Evolutionary conservation across 2,888 invertebrate species (phyloP), one percentile per base, ranked within the genome.

Genomic region (Tinea semifulvella): DNA sequence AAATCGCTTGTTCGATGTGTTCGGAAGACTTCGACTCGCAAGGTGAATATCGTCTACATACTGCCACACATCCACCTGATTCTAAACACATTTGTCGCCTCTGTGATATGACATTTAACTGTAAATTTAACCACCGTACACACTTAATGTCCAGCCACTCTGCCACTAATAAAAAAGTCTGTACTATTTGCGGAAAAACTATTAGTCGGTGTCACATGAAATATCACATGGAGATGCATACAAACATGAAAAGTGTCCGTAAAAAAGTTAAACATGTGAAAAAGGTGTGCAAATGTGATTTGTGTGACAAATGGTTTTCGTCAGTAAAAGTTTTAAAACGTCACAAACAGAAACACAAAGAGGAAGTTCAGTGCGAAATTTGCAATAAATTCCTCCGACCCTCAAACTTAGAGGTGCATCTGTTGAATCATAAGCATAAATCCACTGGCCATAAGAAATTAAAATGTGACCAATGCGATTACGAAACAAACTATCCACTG

Each of bases 401-500:
- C 2, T 2, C 14, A n/a, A 14, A 13, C 20, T n/a, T 48, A 27
- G 56, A 56, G n/a, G 18, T 57, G 16, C 61, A 64, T 50, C 40
- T 61, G 3, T 57, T 57, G 50, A 55, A 49, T 17, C 64, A 62
- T 40, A 50, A 17, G 5, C 2, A 22, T 52, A 45, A 43, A 36
- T 1, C 42, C 49, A 14, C 31, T 49, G 2, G 60, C 50, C 47
- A 50, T 48, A n/a, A 52, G 53, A 44, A 46, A 51, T 3, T 13
- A 52, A 36, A 4, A 50, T 72, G 72, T 45, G 50, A 50, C 27
- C 19, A 51, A 3, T 73, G 72, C 50, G 45, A 52, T 2, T 72
- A 67, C 39, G 53, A 47, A 44, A 63, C 60, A 16, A 16, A 58
- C 0, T 63, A 60, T 49, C 69, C 65, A 47, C 49, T 49, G 6